Conservation (phyloP, 2,113 vertebrate species). For the Crocuta crocuta region DNA sequence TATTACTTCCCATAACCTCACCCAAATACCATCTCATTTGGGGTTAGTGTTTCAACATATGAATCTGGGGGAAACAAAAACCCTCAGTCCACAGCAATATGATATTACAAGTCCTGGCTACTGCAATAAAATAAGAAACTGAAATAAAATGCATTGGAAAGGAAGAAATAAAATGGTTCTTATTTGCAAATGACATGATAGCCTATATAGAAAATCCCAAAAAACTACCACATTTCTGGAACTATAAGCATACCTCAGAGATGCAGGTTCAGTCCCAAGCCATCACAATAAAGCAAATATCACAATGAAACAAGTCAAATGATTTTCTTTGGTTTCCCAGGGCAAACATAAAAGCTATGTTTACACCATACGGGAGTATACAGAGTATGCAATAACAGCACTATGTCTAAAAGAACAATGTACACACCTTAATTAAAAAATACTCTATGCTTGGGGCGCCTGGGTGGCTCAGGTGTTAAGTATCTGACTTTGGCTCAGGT, state of each 20-base stretch:
- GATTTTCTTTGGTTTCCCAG: neutral
- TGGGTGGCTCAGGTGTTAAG: neutral
- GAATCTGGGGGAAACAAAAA: neutral
- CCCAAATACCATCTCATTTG: neutral
- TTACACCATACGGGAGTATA: neutral
- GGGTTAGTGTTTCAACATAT: neutral
- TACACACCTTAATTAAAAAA: neutral
- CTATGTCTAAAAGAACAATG: neutral
- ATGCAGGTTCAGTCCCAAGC: neutral
- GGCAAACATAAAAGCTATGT: neutral
- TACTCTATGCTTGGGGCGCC: neutral
- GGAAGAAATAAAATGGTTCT: neutral
- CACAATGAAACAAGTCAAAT: neutral
- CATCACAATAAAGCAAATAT: neutral
- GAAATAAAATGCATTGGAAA: conserved; percentile 6
- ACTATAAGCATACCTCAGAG: neutral
- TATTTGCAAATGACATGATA: neutral
- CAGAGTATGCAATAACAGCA: neutral
- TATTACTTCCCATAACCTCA: neutral
- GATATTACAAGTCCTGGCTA: neutral
- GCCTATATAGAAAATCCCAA: neutral
- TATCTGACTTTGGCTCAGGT: neutral
- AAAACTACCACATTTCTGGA: neutral
- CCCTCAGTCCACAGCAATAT: neutral
- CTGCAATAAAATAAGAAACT: neutral